Evolutionary conservation across 2,797 vertebrate genomes (phyloP).

Genomic region (Vireo griseus): DNA sequence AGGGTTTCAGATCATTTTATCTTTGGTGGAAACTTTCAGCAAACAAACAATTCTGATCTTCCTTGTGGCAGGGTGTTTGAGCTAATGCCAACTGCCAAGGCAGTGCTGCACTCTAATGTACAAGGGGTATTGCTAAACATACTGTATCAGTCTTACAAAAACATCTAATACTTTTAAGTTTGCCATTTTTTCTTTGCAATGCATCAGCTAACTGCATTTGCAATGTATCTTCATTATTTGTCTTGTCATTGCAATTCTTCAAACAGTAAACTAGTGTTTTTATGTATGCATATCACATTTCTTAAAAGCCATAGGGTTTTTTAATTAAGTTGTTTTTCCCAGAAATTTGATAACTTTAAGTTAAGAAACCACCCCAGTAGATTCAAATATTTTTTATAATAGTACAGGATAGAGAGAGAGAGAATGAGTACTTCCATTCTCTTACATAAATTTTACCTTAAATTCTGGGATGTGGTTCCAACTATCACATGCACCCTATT

Average conservation of each 20-base stretch:
- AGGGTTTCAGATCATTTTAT: not conserved
- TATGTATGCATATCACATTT: not conserved
- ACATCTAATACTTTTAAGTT: not conserved
- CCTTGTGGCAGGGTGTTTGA: not conserved
- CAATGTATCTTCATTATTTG: not conserved
- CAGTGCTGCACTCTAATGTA: not conserved
- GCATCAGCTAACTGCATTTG: not conserved
- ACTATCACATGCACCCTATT: accelerated
- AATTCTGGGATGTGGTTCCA: not conserved
- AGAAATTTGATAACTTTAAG: not conserved
- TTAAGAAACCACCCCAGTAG: not conserved
- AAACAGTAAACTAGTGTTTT: not conserved
- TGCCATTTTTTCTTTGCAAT: not conserved
- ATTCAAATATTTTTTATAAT: not conserved
- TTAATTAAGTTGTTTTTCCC: not conserved
- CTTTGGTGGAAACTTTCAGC: not conserved
- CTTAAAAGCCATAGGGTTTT: not conserved
- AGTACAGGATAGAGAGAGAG: not conserved
- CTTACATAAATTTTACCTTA: not conserved
- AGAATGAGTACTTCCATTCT: not conserved
- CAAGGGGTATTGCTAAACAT: not conserved
- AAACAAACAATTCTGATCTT: not conserved
- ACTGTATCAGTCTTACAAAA: not conserved
- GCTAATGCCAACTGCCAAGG: not conserved
- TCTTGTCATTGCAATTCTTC: not conserved